A percentile compares a stretch with the other conserved stretches of the same genome.
phyloP scores from a whole-genome alignment of 2,888 invertebrate genomes.

The Adelphocoris suturalis region DNA sequence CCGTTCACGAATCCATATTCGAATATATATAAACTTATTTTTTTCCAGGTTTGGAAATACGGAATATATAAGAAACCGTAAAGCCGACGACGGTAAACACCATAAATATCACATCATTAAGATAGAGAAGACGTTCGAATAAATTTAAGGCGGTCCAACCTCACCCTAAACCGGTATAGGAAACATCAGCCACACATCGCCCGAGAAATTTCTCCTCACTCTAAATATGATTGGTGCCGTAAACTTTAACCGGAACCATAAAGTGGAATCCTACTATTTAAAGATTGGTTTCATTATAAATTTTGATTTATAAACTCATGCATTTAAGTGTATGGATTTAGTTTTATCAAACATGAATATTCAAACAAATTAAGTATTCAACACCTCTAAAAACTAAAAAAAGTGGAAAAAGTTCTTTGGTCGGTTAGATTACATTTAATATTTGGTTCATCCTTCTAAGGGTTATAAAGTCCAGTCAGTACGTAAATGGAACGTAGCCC shows the following conservation, averaged over 20 bases:
- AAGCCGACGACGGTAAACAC: conserved; percentile 1
- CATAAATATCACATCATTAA: neutral
- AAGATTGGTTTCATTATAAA: too few species aligned
- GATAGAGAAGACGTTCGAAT: neutral
- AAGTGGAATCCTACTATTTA: too few species aligned
- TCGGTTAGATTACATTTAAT: too few species aligned
- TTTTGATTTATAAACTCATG: too few species aligned
- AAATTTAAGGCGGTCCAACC: neutral
- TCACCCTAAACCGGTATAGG: neutral
- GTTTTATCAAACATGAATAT: too few species aligned
- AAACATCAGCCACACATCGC: neutral
- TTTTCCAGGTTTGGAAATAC: neutral
- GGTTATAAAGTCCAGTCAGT: too few species aligned
- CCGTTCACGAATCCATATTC: neutral
- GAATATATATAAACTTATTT: neutral
- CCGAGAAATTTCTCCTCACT: neutral
- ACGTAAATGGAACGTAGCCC: too few species aligned
- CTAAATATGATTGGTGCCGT: neutral
- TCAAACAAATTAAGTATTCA: too few species aligned
- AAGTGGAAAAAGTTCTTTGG: too few species aligned
- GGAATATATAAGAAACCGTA: neutral
- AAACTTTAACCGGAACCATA: neutral
- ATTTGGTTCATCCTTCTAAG: too few species aligned
- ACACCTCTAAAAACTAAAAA: too few species aligned
- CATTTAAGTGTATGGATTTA: too few species aligned